A percentile compares a stretch with the other conserved stretches of the same genome.
Evolutionary conservation across 2,888 invertebrate genomes (phyloP).

Genomic region (Nymphalis urticae): DNA sequence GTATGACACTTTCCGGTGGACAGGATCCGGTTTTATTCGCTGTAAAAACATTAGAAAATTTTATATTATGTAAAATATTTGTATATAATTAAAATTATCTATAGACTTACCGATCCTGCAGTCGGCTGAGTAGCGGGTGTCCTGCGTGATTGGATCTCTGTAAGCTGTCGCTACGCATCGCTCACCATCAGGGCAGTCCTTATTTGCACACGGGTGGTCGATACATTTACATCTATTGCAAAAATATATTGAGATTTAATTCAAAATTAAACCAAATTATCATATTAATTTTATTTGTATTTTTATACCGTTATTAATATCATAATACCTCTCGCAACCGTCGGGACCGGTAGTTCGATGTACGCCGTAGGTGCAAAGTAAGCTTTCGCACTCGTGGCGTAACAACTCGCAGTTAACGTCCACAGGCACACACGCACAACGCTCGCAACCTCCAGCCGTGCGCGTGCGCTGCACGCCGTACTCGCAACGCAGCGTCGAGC

Average conservation of each 20-base stretch:
- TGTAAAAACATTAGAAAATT: slow-evolving; percentile 48
- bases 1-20: slow-evolving; percentile 69
- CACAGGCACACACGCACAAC: slow-evolving; percentile 76
- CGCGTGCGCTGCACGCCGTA: slow-evolving; percentile 85
- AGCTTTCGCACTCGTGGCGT: slow-evolving; percentile 82
- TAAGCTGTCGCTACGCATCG: slow-evolving; percentile 86
- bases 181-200: slow-evolving; percentile 83
- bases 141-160: slow-evolving; percentile 53
- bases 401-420: slow-evolving; percentile 79
- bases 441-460: slow-evolving; percentile 81
- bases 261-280: background rate
- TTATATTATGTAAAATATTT: too few relatives aligned
- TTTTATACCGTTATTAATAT: background rate
- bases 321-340: slow-evolving; percentile 59
- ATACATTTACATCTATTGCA: slow-evolving; percentile 58
- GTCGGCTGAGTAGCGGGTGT: slow-evolving; percentile 77
- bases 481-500: slow-evolving; percentile 84
- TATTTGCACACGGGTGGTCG: slow-evolving; percentile 86
- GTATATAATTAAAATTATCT: background rate
- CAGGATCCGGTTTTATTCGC: slow-evolving; percentile 81
- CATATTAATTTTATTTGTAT: background rate
- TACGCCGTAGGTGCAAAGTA: slow-evolving; percentile 88
- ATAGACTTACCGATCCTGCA: slow-evolving; percentile 82
- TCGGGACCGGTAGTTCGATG: slow-evolving; percentile 60
- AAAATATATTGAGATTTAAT: background rate